phyloP scores from a whole-genome alignment of 2,888 invertebrate genomes.

The Bimastos eiseni region DNA sequence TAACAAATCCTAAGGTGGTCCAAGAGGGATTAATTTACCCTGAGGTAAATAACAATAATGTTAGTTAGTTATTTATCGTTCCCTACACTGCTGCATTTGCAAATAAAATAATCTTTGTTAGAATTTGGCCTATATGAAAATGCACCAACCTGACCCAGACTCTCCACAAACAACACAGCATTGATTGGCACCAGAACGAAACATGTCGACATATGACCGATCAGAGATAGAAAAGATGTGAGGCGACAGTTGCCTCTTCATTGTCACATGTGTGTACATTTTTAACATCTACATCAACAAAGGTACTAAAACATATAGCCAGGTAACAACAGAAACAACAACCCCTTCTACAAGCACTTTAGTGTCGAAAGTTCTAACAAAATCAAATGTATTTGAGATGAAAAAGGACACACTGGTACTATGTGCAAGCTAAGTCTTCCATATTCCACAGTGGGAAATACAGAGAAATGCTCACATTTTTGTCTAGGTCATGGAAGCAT shows the following conservation, averaged over 20 bases:
- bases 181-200: constrained; percentile 48
- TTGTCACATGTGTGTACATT: constrained; percentile 41
- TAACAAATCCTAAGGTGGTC: too few relatives aligned
- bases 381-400: background rate
- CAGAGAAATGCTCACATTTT: too few relatives aligned
- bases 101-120: background rate
- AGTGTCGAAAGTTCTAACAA: background rate
- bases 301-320: background rate
- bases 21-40: too few relatives aligned
- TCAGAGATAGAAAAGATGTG: constrained; percentile 57
- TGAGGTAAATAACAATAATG: too few relatives aligned
- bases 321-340: background rate
- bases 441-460: too few relatives aligned
- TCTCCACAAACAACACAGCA: constrained; percentile 60
- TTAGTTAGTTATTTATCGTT: too few relatives aligned
- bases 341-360: background rate
- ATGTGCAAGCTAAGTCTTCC: too few relatives aligned
- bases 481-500: too few relatives aligned
- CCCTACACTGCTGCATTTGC: too few relatives aligned
- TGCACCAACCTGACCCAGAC: constrained; percentile 53
- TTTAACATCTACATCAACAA: constrained; percentile 29
- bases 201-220: constrained; percentile 49
- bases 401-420: background rate
- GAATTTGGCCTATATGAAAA: background rate
- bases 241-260: constrained; percentile 47